Percentiles rank a stretch among this genome's conserved stretches.
These are phyloP conservation scores for Notothenia coriiceps DNA, from an alignment of 2,113 vertebrate genomes.

Conservation along the genomic window DNA sequence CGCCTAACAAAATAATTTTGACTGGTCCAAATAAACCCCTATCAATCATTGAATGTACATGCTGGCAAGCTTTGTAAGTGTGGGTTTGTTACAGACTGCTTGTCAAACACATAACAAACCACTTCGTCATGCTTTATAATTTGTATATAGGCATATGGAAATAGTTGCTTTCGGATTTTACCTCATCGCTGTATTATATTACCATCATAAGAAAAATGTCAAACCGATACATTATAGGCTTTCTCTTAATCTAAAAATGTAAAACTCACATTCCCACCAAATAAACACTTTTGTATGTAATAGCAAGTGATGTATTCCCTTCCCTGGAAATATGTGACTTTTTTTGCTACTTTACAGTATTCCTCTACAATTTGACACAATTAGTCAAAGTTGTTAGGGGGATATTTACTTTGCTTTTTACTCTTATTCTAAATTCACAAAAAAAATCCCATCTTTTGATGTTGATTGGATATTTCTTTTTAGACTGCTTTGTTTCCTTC, in stretches of 20 bases:
- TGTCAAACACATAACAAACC: slow-evolving; percentile 5
- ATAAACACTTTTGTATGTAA: background rate
- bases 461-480: background rate
- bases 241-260: background rate
- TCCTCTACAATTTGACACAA: background rate
- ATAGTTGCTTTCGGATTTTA: slow-evolving; percentile 1
- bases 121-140: background rate
- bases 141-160: slow-evolving; percentile 4
- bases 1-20: slow-evolving; percentile 28
- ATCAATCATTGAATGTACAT: slow-evolving; percentile 41
- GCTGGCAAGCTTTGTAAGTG: slow-evolving; percentile 32
- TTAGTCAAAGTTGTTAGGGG: background rate
- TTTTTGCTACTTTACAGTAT: background rate
- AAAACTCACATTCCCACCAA: background rate
- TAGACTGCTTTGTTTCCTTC: background rate
- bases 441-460: background rate
- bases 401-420: background rate
- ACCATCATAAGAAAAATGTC: background rate
- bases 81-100: background rate
- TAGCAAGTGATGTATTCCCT: background rate
- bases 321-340: background rate
- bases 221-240: background rate
- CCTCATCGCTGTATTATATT: background rate
- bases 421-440: background rate
- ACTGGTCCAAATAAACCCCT: slow-evolving; percentile 48